phyloP scores from a whole-genome alignment of 2,888 invertebrate genomes.

The Phymatocera aterrima region DNA sequence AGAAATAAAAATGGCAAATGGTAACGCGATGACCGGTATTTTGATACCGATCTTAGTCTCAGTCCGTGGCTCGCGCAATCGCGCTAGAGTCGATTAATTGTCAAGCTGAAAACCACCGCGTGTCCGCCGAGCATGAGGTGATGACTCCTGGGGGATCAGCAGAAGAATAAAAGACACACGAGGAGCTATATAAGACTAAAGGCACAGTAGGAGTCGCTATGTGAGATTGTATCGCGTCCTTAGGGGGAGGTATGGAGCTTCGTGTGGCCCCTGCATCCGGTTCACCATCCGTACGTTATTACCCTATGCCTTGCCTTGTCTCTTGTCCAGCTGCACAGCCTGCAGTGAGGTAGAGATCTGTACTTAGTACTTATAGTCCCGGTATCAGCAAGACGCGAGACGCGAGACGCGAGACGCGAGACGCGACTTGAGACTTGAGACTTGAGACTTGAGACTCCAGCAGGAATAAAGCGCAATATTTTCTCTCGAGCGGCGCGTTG shows the following conservation, averaged over 20 bases:
- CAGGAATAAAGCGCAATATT: conserved; percentile 10
- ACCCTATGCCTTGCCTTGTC: conserved; percentile 61
- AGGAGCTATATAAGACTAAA: neutral
- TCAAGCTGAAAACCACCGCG: neutral
- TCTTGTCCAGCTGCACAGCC: conserved; percentile 50
- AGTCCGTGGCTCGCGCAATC: neutral
- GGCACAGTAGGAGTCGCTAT: conserved; percentile 1
- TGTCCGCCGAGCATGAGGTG: conserved; percentile 6
- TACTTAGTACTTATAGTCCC: neutral
- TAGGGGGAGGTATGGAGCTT: conserved; percentile 52
- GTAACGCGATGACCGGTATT: neutral
- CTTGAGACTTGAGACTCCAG: neutral
- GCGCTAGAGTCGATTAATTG: neutral
- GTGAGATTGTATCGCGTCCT: conserved; percentile 40
- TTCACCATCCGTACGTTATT: conserved; percentile 69
- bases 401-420: neutral
- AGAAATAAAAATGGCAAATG: too few species aligned
- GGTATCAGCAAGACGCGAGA: neutral
- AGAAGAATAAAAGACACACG: neutral
- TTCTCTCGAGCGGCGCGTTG: neutral
- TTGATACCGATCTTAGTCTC: neutral
- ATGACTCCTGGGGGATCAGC: conserved; percentile 10
- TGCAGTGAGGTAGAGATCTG: conserved; percentile 8
- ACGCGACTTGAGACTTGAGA: neutral
- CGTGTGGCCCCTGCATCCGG: conserved; percentile 69